These are phyloP conservation scores for Tragelaphus strepsiceros DNA, from an alignment of 2,113 vertebrate genomes.

Conservation along the genomic window DNA sequence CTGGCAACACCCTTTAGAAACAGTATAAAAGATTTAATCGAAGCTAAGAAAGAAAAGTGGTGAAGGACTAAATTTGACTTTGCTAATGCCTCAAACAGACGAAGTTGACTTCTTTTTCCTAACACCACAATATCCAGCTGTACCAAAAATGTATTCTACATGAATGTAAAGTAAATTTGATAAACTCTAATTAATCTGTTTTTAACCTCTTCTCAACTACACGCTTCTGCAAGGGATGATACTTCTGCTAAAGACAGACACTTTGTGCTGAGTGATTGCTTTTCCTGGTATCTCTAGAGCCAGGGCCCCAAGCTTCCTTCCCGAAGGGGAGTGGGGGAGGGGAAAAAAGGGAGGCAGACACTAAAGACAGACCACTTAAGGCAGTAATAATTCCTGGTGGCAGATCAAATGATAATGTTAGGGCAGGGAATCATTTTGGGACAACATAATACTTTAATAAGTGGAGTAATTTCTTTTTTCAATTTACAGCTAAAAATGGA, in stretches of 20 bases:
- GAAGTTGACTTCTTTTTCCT: background rate
- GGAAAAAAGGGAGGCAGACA: background rate
- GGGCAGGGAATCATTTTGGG: background rate
- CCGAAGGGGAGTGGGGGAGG: background rate
- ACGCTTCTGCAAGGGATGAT: background rate
- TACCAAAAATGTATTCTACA: slow-evolving; percentile 38
- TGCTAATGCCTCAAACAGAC: background rate
- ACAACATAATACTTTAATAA: background rate
- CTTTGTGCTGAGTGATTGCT: slow-evolving; percentile 29
- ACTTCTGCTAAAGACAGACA: slow-evolving; percentile 26
- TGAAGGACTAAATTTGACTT: background rate
- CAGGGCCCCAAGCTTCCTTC: slow-evolving; percentile 45
- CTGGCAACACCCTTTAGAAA: background rate
- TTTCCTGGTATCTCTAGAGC: slow-evolving; percentile 35
- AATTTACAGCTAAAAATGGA: slow-evolving; percentile 12
- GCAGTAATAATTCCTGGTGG: background rate
- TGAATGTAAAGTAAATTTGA: background rate
- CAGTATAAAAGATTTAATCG: background rate
- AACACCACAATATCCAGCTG: background rate
- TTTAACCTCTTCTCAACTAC: slow-evolving; percentile 28
- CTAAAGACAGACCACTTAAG: background rate
- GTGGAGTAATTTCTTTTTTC: slow-evolving; percentile 1
- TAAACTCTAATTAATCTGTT: background rate
- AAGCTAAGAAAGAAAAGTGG: background rate
- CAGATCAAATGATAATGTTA: background rate